These are phyloP conservation scores for Achroia grisella DNA, from an alignment of 1,140 invertebrate genomes.

Conservation along the genomic window DNA sequence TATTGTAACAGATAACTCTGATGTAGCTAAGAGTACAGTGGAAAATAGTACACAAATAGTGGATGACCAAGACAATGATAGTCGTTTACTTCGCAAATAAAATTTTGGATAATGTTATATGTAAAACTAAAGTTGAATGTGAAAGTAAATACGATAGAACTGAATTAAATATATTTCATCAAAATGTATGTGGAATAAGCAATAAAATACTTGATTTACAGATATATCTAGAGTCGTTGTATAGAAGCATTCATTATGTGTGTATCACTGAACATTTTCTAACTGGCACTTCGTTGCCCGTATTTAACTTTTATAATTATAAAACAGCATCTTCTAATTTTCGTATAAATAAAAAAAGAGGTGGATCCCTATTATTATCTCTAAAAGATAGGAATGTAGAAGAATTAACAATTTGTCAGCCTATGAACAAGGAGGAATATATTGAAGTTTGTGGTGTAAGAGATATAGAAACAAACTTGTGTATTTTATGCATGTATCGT, in stretches of 20 bases:
- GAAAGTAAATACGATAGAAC: too few species aligned
- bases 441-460: constrained; percentile 12
- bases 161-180: too few species aligned
- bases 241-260: neutral
- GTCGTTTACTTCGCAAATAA: too few species aligned
- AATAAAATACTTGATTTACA: too few species aligned
- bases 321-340: neutral
- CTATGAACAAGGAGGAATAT: neutral
- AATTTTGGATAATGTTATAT: too few species aligned
- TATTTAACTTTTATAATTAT: constrained; percentile 3
- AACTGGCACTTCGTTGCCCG: neutral
- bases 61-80: too few species aligned
- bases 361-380: constrained; percentile 5
- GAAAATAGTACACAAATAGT: too few species aligned
- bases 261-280: constrained; percentile 12
- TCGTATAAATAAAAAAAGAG: constrained; percentile 9
- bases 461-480: constrained; percentile 3
- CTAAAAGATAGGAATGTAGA: neutral
- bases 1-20: too few species aligned
- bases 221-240: too few species aligned
- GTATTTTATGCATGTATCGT: constrained; percentile 7
- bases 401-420: constrained; percentile 3
- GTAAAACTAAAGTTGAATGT: too few species aligned
- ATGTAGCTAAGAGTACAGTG: too few species aligned
- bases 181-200: too few species aligned